Evolutionary conservation across 2,797 vertebrate species (phyloP).

Genomic region (Melanotaenia boesemani): DNA sequence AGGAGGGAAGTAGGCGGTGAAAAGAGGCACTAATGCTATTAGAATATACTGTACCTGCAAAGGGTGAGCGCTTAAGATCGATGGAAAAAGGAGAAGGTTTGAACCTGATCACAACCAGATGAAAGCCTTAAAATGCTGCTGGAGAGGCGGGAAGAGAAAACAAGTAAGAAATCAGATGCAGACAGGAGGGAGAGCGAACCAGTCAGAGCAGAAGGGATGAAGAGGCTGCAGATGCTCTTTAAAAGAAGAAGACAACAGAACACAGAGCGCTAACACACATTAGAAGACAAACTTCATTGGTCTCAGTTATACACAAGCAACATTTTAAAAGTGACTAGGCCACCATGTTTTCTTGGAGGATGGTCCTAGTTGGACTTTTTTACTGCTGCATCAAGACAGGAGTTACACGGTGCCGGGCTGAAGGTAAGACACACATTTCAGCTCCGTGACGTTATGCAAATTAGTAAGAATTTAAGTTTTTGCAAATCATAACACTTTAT

Average conservation of each 20-base stretch:
- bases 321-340: not conserved
- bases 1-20: not conserved
- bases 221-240: slow-evolving; percentile 22
- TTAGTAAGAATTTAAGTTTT: not conserved
- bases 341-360: slow-evolving; percentile 59
- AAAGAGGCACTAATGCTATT: not conserved
- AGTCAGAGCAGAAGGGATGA: slow-evolving; percentile 17
- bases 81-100: slow-evolving; percentile 13
- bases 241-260: no score
- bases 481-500: not conserved
- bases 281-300: not conserved
- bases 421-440: slow-evolving; percentile 49
- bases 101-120: slow-evolving; percentile 56
- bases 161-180: slow-evolving; percentile 26
- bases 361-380: slow-evolving; percentile 46
- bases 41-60: not conserved
- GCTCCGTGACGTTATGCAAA: not conserved
- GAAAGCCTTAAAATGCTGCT: slow-evolving; percentile 21
- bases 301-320: not conserved
- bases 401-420: not conserved
- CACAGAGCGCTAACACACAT: not conserved
- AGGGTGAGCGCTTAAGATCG: not conserved
- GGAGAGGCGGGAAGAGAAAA: slow-evolving; percentile 4
- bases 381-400: slow-evolving; percentile 48
- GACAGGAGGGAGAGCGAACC: slow-evolving; percentile 19